phyloP scores from a whole-genome alignment of 2,113 vertebrate species.

The Alaudala cheleensis region DNA sequence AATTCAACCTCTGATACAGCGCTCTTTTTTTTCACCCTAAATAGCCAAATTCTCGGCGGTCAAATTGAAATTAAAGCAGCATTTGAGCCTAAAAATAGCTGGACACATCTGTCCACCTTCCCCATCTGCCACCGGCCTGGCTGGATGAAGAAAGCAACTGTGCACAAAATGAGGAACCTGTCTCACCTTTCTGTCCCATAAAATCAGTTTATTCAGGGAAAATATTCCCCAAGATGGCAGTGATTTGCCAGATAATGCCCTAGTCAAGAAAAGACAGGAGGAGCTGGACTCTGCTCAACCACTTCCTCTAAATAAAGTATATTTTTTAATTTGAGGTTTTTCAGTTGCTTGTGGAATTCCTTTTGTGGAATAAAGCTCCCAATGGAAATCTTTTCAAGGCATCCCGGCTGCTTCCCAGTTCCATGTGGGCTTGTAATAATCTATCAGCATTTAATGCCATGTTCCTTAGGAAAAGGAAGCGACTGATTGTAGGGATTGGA shows the following conservation, averaged over 20 bases:
- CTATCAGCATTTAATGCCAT: background rate
- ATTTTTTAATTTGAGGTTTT: background rate
- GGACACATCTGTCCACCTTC: background rate
- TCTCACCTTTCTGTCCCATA: background rate
- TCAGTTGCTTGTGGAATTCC: background rate
- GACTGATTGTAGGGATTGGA: background rate
- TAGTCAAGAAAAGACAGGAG: background rate
- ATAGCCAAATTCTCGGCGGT: background rate
- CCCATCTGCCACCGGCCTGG: background rate
- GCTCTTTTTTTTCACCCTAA: background rate
- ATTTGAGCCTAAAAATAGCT: conserved; percentile 15
- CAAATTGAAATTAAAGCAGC: background rate
- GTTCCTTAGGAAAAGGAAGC: conserved; percentile 3
- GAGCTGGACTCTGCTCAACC: background rate
- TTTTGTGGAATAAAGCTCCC: background rate
- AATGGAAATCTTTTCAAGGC: background rate
- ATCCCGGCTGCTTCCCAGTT: background rate
- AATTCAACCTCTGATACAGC: background rate
- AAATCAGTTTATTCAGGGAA: background rate
- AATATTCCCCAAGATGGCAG: background rate
- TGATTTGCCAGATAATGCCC: background rate
- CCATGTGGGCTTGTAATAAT: background rate
- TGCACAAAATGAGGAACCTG: background rate
- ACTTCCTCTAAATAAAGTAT: background rate
- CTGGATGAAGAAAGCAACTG: background rate